Evolutionary conservation across 2,888 invertebrate species (phyloP).

Genomic region (Megalurothrips usitatus): DNA sequence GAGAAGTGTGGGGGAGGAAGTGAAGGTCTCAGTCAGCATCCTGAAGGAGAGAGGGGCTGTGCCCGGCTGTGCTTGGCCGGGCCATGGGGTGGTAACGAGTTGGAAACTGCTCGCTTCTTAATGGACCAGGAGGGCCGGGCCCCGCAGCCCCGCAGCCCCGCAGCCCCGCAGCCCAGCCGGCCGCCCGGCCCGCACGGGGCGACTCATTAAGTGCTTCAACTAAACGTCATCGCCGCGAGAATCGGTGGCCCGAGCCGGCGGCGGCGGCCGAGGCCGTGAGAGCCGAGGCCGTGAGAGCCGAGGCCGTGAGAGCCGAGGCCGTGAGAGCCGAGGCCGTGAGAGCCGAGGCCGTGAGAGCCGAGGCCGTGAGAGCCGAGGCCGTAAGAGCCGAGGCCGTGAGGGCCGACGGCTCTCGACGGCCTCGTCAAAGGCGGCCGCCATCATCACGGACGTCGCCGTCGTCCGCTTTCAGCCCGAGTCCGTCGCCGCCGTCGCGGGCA

Average conservation of each 20-base stretch:
- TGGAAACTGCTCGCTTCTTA: not conserved
- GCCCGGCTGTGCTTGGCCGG: not conserved
- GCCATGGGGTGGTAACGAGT: conserved; percentile 1
- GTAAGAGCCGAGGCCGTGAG: too few relatives aligned
- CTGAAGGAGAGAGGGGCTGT: not conserved
- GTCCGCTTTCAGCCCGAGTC: not conserved
- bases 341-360: not conserved
- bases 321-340: too few relatives aligned
- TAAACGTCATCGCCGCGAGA: conserved; percentile 16
- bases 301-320: too few relatives aligned
- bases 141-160: too few relatives aligned
- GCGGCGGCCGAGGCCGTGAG: not conserved
- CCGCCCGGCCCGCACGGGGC: not conserved
- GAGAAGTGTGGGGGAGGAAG: not conserved
- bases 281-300: not conserved
- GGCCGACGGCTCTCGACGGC: not conserved
- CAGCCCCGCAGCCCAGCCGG: too few relatives aligned
- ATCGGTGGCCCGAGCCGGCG: not conserved
- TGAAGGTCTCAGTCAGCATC: not conserved
- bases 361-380: not conserved
- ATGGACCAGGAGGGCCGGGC: not conserved
- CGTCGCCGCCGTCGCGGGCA: not conserved
- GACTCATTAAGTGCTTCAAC: conserved; percentile 21
- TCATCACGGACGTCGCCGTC: too few relatives aligned
- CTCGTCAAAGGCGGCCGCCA: too few relatives aligned